Conservation (phyloP, 2,797 vertebrate species). For the Apodemus agrarius region DNA sequence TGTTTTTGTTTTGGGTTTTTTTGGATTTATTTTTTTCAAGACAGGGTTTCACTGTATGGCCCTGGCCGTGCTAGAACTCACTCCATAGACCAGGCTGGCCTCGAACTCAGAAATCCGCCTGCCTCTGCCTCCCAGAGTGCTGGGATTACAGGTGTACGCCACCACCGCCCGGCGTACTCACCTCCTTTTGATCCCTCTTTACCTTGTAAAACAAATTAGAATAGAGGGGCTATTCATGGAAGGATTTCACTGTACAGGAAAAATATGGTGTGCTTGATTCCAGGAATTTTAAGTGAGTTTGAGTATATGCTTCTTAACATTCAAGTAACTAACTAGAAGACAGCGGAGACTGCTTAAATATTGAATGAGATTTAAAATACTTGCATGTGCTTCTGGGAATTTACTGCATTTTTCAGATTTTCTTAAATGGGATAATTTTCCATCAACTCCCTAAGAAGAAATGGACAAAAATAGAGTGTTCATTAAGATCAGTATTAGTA, state of each 20-base stretch:
- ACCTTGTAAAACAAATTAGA: neutral
- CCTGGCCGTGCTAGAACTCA: too few species aligned
- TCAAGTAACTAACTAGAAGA: neutral
- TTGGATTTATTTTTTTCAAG: too few species aligned
- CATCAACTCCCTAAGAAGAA: neutral
- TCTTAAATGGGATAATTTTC: slow-evolving; percentile 27
- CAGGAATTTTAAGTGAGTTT: neutral
- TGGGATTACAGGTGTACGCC: too few species aligned
- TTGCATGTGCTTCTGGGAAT: neutral
- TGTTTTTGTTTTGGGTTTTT: too few species aligned
- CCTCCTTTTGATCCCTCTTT: neutral
- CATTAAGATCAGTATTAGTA: neutral
- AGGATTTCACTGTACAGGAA: neutral
- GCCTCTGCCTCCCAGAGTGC: too few species aligned
- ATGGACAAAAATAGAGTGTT: neutral
- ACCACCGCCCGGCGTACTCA: too few species aligned
- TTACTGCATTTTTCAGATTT: slow-evolving; percentile 43
- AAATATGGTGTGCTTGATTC: neutral
- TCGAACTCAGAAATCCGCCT: too few species aligned
- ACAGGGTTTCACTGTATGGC: too few species aligned
- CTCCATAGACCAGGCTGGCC: too few species aligned
- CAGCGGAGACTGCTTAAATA: neutral
- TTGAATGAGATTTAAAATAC: neutral
- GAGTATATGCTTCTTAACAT: neutral
- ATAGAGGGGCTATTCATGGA: neutral